A percentile compares a stretch with the other conserved stretches of the same genome.
Evolutionary conservation across 2,113 vertebrate species (phyloP).

Genomic region (Telmatochromis sp.): DNA sequence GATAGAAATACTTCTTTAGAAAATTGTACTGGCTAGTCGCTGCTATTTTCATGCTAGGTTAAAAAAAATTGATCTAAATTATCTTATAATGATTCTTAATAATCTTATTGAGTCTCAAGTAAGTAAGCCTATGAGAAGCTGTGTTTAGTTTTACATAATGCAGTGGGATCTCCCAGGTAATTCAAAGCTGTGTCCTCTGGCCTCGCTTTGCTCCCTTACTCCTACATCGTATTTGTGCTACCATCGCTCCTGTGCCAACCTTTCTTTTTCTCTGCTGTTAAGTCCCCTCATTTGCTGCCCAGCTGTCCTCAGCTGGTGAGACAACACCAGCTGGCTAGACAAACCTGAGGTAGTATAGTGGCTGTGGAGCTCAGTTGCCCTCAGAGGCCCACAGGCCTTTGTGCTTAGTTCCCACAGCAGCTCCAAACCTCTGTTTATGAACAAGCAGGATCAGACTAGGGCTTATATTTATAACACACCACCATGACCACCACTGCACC

Average conservation of each 20-base stretch:
- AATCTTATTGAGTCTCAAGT: background rate
- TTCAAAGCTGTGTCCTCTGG: constrained; percentile 39
- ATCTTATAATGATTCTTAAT: background rate
- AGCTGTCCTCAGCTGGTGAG: constrained; percentile 46
- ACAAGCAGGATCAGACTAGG: constrained; percentile 70
- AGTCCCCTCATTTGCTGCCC: constrained; percentile 14
- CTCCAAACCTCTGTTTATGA: constrained; percentile 74
- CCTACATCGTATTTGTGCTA: constrained; percentile 27
- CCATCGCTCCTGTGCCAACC: constrained; percentile 45
- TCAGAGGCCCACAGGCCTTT: constrained; percentile 65
- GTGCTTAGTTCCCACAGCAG: constrained; percentile 73
- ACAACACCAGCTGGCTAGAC: constrained; percentile 59
- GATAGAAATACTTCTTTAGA: background rate
- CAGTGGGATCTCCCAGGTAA: constrained; percentile 25
- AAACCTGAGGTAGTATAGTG: constrained; percentile 31
- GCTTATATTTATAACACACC: constrained; percentile 83
- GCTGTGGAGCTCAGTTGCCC: constrained; percentile 55
- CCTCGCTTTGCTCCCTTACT: background rate
- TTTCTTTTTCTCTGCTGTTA: constrained; percentile 34
- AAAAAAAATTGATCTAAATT: rapidly evolving
- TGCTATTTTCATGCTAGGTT: background rate
- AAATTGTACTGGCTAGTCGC: background rate
- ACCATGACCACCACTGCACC: constrained; percentile 72
- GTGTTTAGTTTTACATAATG: background rate
- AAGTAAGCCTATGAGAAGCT: background rate